These are phyloP conservation scores for Drosophila equinoxialis DNA, from an alignment of 1,140 invertebrate genomes.

Conservation along the genomic window DNA sequence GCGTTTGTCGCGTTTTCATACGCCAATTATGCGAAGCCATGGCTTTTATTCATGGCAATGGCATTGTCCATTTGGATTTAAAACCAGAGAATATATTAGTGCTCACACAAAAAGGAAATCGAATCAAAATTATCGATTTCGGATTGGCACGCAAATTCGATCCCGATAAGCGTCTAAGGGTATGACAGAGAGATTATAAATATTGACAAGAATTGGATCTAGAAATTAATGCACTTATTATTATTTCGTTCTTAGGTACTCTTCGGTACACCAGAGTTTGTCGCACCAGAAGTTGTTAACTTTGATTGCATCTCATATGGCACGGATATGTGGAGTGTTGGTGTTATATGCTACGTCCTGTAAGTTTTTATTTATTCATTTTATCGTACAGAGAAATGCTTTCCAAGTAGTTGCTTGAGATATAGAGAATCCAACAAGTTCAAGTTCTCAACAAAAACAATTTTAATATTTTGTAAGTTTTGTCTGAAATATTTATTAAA, in stretches of 20 bases:
- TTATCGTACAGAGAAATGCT: neutral
- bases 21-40: constrained; percentile 98
- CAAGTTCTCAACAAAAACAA: too few species aligned
- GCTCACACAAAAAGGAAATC: constrained; percentile 95
- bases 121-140: constrained; percentile 99
- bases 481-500: too few species aligned
- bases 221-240: neutral
- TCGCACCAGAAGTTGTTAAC: constrained; percentile 99
- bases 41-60: constrained; percentile 96
- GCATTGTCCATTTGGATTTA: constrained; percentile 97
- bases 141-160: constrained; percentile 96
- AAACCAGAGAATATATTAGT: constrained; percentile 99
- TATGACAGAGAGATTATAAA: constrained; percentile 22
- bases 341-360: constrained; percentile 98
- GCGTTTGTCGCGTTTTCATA: constrained; percentile 97
- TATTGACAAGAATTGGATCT: neutral
- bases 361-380: constrained; percentile 86
- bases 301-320: constrained; percentile 97
- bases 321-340: constrained; percentile 99
- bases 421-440: too few species aligned
- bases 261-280: constrained; percentile 99
- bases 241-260: constrained; percentile 86
- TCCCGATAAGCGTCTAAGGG: constrained; percentile 93
- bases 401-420: too few species aligned
- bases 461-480: too few species aligned